A percentile compares a stretch with the other conserved stretches of the same genome.
phyloP scores from a whole-genome alignment of 2,797 vertebrate species.

The Nyctibius grandis region DNA sequence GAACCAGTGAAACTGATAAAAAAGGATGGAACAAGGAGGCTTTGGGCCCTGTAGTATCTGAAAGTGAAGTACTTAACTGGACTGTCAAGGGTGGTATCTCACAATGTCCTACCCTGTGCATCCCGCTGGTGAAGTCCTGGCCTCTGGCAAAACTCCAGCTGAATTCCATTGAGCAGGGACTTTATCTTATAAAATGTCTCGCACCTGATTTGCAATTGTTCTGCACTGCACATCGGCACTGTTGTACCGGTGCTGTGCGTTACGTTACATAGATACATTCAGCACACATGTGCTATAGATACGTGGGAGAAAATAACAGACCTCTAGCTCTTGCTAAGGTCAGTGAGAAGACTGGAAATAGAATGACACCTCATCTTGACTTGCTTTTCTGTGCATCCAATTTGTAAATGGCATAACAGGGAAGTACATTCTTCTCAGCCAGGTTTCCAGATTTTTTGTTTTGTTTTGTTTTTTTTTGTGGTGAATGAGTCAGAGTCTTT shows the following conservation, averaged over 20 bases:
- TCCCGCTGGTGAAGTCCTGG: neutral
- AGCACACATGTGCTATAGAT: neutral
- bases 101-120: neutral
- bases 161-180: neutral
- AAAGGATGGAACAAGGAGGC: neutral
- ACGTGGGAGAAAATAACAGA: neutral
- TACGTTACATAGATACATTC: neutral
- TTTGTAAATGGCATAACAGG: neutral
- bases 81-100: neutral
- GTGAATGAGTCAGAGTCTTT: neutral
- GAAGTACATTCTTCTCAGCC: neutral
- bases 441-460: neutral
- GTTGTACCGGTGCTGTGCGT: neutral
- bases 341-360: neutral
- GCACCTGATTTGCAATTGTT: neutral
- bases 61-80: neutral
- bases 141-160: neutral
- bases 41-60: neutral
- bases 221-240: neutral
- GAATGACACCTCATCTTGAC: neutral
- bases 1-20: neutral
- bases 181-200: neutral
- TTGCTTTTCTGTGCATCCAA: neutral
- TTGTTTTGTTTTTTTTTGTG: neutral
- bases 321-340: neutral